Percentiles rank a stretch among this genome's conserved stretches.
Conservation (phyloP, 2,113 vertebrate species). For the Dicentrarchus labrax region DNA sequence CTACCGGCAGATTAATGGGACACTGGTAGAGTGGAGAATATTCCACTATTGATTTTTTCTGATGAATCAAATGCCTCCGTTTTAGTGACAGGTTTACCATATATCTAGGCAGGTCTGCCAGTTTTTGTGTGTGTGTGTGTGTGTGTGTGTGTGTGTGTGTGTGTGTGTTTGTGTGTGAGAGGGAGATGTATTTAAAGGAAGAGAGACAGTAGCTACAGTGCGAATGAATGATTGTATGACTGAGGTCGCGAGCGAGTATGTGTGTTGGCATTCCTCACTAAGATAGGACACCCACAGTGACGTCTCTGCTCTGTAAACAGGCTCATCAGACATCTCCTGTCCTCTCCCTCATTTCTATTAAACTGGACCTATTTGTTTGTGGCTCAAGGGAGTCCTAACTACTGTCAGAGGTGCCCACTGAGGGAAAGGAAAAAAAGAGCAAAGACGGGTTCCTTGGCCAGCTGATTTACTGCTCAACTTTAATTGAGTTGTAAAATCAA, state of each 20-base stretch:
- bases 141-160: neutral
- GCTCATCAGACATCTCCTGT: conserved; percentile 48
- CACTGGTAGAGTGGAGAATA: conserved; percentile 72
- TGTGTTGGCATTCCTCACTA: conserved; percentile 49
- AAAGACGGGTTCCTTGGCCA: conserved; percentile 40
- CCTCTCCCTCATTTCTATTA: conserved; percentile 60
- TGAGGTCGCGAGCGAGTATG: conserved; percentile 13
- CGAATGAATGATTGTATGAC: conserved; percentile 27
- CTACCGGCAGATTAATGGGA: conserved; percentile 79
- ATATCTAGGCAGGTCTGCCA: conserved; percentile 50
- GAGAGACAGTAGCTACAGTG: conserved; percentile 26
- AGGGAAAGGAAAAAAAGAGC: conserved; percentile 36
- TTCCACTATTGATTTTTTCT: conserved; percentile 75
- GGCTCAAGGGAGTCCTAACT: conserved; percentile 67
- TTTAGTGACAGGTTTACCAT: conserved; percentile 74
- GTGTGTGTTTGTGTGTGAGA: neutral
- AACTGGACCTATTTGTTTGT: conserved; percentile 63
- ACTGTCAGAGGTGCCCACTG: conserved; percentile 56
- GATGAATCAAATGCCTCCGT: conserved; percentile 76
- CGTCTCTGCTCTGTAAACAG: conserved; percentile 73
- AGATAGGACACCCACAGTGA: conserved; percentile 65
- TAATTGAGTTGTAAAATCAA: conserved; percentile 88
- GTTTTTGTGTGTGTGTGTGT: conserved; percentile 18
- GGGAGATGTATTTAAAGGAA: conserved; percentile 31
- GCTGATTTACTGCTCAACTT: conserved; percentile 82